Evolutionary conservation across 2,113 vertebrate species (phyloP), one percentile per base, ranked within the genome.

Genomic region (Neodontobutis hainanensis): DNA sequence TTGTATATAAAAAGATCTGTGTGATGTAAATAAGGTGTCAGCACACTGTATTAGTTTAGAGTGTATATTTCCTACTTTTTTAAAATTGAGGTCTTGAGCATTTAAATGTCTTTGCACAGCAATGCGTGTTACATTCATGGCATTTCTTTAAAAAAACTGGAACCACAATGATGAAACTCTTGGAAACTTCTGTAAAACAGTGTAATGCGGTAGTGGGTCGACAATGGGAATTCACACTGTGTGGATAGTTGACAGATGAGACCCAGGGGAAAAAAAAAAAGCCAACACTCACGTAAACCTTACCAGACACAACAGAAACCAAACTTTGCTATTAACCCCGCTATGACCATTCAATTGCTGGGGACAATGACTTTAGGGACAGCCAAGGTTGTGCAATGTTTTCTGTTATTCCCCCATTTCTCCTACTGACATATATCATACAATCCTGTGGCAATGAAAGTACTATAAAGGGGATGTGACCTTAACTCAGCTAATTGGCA

Each of bases 141-240:
- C 51, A 74, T 61, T 61, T 72, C 70, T 55, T 77, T 44, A 62
- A 81, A 73, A 27, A 5, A 4, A 71, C 68, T 11, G 63, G 58
- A 83, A 80, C 75, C 66, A 55, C 50, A 63, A 69, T 85, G 85
- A 89, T 86, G 85, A 84, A 89, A 85, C 75, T 68, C 51, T 12
- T 16, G 59, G 75, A 85, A 85, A 85, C 75, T 58, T 80, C 45
- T 65, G 40, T 57, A 61, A 67, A 75, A 58, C 47, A 56, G 45
- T 47, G 52, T 55, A 36, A 52, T 38, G 47, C 50, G 52, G 50
- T 14, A 38, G 46, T 68, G 62, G 63, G 73, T 44, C 57, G 55
- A 59, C 12, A 69, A 62, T 57, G 69, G 63, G 58, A 70, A 56
- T 75, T 49, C 53, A 55, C 59, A 38, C 62, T 64, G 67, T 73